Percentiles rank a stretch among this genome's conserved stretches.
Evolutionary conservation across 2,113 vertebrate genomes (phyloP).

Genomic region (Noctilio leporinus): DNA sequence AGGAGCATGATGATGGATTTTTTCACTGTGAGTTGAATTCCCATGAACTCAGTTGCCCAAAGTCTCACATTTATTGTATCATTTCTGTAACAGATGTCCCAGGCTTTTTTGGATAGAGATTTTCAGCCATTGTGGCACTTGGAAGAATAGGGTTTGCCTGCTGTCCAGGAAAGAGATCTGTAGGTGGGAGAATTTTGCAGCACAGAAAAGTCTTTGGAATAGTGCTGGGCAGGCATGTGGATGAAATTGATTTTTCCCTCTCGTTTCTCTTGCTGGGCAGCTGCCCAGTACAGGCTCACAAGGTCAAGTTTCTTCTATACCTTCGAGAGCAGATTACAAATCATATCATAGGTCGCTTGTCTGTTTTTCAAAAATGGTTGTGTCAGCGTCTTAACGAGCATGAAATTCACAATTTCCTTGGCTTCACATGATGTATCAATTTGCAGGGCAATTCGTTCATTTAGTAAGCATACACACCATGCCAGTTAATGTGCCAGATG

Average conservation of each 20-base stretch:
- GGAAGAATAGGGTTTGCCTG: slow-evolving; percentile 42
- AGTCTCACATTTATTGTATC: slow-evolving; percentile 1
- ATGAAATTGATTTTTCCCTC: slow-evolving; percentile 36
- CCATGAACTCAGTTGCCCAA: background rate
- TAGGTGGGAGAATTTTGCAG: slow-evolving; percentile 60
- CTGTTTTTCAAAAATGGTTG: slow-evolving; percentile 45
- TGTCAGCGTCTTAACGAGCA: slow-evolving; percentile 30
- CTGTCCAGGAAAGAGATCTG: slow-evolving; percentile 61
- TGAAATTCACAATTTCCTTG: slow-evolving; percentile 38
- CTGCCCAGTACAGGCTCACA: background rate
- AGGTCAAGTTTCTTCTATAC: slow-evolving; percentile 42
- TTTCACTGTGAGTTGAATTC: background rate
- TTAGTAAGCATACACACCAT: background rate
- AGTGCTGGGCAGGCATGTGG: background rate
- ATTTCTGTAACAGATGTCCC: background rate
- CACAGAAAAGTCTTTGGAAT: slow-evolving; percentile 45
- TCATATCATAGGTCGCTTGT: slow-evolving; percentile 27
- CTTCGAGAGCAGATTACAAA: slow-evolving; percentile 28
- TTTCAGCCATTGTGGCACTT: background rate
- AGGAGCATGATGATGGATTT: background rate
- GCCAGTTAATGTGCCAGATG: background rate
- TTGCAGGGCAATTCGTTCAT: background rate
- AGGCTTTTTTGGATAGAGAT: background rate
- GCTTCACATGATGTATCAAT: background rate
- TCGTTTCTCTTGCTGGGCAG: slow-evolving; percentile 42